Evolutionary conservation across 2,113 vertebrate species (phyloP).

Genomic region (Leucosticte australis): DNA sequence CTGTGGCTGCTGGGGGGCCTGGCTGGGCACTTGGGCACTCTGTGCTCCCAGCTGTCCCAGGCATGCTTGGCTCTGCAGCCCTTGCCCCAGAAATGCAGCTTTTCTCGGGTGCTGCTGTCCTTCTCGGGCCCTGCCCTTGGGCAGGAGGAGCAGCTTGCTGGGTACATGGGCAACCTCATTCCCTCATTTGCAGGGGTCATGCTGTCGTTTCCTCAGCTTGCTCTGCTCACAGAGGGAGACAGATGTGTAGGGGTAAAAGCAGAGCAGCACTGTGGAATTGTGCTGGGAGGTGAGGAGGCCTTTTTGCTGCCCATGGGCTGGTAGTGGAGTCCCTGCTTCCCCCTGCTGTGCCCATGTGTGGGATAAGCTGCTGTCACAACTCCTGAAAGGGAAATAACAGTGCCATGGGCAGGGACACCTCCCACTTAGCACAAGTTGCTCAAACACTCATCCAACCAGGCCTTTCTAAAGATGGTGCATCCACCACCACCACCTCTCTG

Average conservation of each 20-base stretch:
- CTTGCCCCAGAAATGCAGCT: background rate
- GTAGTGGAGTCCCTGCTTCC: background rate
- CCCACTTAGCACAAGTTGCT: background rate
- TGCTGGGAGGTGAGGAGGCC: background rate
- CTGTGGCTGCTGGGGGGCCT: background rate
- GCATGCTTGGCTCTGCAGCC: background rate
- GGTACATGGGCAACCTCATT: fast-evolving
- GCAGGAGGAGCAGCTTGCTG: background rate
- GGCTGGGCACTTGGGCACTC: fast-evolving
- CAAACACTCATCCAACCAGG: background rate
- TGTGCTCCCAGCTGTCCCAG: background rate
- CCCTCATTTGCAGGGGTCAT: background rate
- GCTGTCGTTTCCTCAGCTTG: background rate
- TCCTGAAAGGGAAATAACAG: fast-evolving
- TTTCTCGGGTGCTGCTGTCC: background rate
- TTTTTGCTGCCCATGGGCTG: background rate
- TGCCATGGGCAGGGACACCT: background rate
- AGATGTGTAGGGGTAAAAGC: background rate
- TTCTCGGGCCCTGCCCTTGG: fast-evolving
- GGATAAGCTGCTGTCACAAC: background rate
- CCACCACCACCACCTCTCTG: background rate
- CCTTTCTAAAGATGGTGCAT: background rate
- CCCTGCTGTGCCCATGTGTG: background rate
- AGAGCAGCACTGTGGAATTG: background rate
- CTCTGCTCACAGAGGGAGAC: background rate